These are phyloP conservation scores for Xenopus laevis DNA, from an alignment of 2,113 vertebrate species.

Conservation along the genomic window DNA sequence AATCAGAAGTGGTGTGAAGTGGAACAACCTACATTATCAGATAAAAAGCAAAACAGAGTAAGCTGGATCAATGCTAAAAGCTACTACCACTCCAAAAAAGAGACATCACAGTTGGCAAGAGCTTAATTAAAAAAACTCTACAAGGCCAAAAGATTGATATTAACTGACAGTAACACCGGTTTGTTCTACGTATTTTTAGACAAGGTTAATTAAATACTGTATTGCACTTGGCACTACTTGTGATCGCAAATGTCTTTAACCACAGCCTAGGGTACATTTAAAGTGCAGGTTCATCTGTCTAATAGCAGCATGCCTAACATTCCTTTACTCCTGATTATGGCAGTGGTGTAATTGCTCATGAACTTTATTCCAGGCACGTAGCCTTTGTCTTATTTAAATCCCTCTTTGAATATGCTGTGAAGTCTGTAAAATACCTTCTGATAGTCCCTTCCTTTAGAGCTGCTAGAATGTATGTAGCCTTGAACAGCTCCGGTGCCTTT, in stretches of 20 bases:
- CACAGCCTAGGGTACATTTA: slow-evolving; percentile 16
- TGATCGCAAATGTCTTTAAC: slow-evolving; percentile 14
- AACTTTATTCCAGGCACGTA: not conserved
- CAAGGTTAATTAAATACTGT: slow-evolving; percentile 32
- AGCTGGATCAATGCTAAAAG: slow-evolving; percentile 24
- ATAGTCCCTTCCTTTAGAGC: not conserved
- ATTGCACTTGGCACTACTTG: slow-evolving; percentile 21
- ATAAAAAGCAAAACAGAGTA: slow-evolving; percentile 1
- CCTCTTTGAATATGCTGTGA: not conserved
- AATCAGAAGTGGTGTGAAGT: not conserved
- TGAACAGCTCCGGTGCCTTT: no score
- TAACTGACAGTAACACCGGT: slow-evolving; percentile 11
- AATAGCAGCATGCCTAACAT: slow-evolving; percentile 3
- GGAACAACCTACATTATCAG: slow-evolving; percentile 22
- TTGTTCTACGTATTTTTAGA: slow-evolving; percentile 9
- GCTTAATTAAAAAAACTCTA: slow-evolving; percentile 32
- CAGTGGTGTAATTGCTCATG: not conserved
- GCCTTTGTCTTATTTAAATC: not conserved
- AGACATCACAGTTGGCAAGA: slow-evolving; percentile 19
- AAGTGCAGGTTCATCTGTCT: slow-evolving; percentile 7
- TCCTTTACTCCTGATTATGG: slow-evolving; percentile 4
- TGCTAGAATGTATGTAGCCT: no score
- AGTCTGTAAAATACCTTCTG: not conserved
- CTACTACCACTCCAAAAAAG: slow-evolving; percentile 1
- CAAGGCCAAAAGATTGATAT: slow-evolving; percentile 24